Percentiles rank a stretch among this genome's conserved stretches.
Conservation (phyloP, 2,797 vertebrate genomes). For the Spheniscus humboldti region DNA sequence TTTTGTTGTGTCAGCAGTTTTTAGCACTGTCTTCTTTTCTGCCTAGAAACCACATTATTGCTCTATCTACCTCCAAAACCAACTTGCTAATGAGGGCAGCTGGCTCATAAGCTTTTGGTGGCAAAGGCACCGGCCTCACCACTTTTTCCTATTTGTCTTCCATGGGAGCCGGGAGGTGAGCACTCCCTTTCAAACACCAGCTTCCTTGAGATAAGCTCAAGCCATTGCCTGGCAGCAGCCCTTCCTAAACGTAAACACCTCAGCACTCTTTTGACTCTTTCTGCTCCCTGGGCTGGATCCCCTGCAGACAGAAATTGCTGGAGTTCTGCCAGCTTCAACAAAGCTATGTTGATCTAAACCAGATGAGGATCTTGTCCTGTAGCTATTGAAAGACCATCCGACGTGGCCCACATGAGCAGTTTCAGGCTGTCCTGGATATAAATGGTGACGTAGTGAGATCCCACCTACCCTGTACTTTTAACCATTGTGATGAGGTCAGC, state of each 20-base stretch:
- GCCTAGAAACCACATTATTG: background rate
- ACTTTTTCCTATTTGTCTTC: background rate
- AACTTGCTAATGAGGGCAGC: background rate
- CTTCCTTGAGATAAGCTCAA: background rate
- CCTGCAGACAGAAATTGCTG: background rate
- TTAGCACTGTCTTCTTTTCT: background rate
- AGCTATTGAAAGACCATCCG: background rate
- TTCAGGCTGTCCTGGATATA: background rate
- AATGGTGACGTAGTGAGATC: background rate
- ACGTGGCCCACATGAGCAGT: background rate
- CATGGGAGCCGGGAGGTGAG: background rate
- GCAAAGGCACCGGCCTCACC: background rate
- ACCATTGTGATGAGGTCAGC: background rate
- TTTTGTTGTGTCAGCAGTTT: background rate
- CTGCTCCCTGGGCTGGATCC: background rate
- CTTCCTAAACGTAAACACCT: background rate
- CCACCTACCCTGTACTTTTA: background rate
- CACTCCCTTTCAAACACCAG: background rate
- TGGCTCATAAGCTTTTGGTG: background rate
- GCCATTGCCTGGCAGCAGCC: background rate
- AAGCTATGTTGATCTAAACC: background rate
- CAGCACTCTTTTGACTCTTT: background rate
- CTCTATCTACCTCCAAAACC: background rate
- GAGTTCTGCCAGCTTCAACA: background rate
- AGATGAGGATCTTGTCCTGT: background rate